Evolutionary conservation across 2,797 vertebrate genomes (phyloP), one percentile per base, ranked within the genome.

Genomic region (Pangasius krempfi): DNA sequence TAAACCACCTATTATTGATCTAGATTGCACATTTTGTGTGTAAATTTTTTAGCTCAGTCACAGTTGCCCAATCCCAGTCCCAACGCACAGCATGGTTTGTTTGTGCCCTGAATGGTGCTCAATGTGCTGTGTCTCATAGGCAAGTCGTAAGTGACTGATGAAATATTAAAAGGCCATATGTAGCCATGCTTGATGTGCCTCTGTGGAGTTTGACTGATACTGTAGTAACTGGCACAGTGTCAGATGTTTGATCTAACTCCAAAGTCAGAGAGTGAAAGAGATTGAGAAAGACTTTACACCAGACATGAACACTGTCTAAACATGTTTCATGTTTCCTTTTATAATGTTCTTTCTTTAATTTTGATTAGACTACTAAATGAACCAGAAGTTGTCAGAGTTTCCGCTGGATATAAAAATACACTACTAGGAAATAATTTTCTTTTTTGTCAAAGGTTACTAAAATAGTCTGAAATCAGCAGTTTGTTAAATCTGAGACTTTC

Each of bases 91-190:
- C 27, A 70, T 60, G 58, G 58, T 84, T 68, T 33, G 47, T 84
- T 84, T 66, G 62, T 83, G 64, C 14, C 58, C 25, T 52, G 40
- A 83, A 50, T 72, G 54, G 30, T 73, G 37, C 27, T 62, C 73
- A n/a, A n/a, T 83, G 22, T 56, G 78, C 60, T 73, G 70, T 79
- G 44, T 87, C 88, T 91, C 56, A 52, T 64, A 94, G 92, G 75
- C 90, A 86, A 90, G 90, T 88, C 81, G 81, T 86, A 90, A 89
- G 91, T 92, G 0, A 75, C 87, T 87, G 75, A 93, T 94, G 86
- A 93, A 94, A 93, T 93, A 93, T 94, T 94, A 66, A 93, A 90
- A 90, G 89, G 85, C 89, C 90, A 91, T 90, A 92, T 94, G 91
- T 78, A 90, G 81, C 78, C 85, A 87, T 85, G 89, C 89, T 93